Evolutionary conservation across 2,113 vertebrate species (phyloP), one percentile per base, ranked within the genome.

Genomic region (Microtus richardsoni): DNA sequence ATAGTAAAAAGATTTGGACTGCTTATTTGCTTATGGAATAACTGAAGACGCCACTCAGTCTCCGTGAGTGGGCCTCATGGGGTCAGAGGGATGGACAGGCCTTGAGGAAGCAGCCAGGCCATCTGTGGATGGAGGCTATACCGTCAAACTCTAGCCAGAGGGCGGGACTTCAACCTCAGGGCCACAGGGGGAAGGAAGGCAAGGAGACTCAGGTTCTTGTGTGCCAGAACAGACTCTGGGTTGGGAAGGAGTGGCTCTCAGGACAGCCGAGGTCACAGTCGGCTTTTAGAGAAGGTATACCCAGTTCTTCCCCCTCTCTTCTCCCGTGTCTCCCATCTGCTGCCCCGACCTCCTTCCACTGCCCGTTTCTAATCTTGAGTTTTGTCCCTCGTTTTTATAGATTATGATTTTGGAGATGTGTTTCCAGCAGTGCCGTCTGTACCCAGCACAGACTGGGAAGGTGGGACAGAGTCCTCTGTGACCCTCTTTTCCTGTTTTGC

Each of bases 391-490:
- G 7, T 99, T 99, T 98, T 99, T 99, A 97, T 99, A 99, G 99
- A 99, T 99, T 99, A 99, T 99, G 99, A 99, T 99, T 99, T 99
- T 99, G 99, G 99, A 99, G 99, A 99, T 99, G 99, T 99, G 99
- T 99, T 99, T 98, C 99, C 99, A 96, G 99, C 99, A 99, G 99
- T 99, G 99, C 99, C 99, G 99, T 99, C 99, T 98, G 98, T 99
- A 98, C 99, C 99, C 99, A 99, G 99, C 99, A 99, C 99, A 99
- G 99, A 99, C 99, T 99, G 99, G 99, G 99, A 99, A 99, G 99
- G 99, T 99, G 99, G 99, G 99, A 99, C 98, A 98, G 98, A 97
- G 98, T 99, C 98, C 97, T 98, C 98, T 99, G 24, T 97, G 98
- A 98, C 94, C 98, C 70, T 97, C 78, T 95, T 96, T 97, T 96